Conservation (phyloP, 2,113 vertebrate genomes). For the Dryoscopus gambensis region DNA sequence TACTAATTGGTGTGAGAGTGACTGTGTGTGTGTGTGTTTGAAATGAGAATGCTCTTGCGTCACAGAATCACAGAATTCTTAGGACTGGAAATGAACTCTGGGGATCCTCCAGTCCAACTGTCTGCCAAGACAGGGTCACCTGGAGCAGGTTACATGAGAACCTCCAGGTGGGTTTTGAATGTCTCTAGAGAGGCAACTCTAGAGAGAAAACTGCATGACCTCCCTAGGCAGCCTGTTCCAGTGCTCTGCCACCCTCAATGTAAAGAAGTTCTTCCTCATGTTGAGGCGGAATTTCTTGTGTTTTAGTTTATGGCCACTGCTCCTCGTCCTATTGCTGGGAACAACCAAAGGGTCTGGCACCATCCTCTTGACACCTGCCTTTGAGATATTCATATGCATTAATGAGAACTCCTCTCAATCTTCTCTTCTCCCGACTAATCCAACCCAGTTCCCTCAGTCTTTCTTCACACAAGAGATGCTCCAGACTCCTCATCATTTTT, state of each 20-base stretch:
- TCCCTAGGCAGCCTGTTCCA: not conserved
- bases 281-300: not conserved
- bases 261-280: not conserved
- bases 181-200: not conserved
- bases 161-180: not conserved
- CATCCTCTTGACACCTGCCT: not conserved
- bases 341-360: not conserved
- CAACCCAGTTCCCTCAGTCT: not conserved
- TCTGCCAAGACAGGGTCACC: not conserved
- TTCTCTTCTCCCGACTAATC: not conserved
- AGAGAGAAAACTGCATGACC: not conserved
- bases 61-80: not conserved
- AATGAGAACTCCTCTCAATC: not conserved
- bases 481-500: not conserved
- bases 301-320: not conserved
- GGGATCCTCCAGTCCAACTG: not conserved
- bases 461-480: not conserved
- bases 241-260: not conserved
- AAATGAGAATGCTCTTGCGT: not conserved
- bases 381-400: not conserved
- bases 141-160: not conserved
- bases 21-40: not conserved
- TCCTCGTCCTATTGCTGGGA: not conserved
- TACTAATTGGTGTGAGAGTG: not conserved
- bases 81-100: not conserved